These are phyloP conservation scores for Notodonta ziczac DNA, from an alignment of 2,888 invertebrate species.

Conservation along the genomic window DNA sequence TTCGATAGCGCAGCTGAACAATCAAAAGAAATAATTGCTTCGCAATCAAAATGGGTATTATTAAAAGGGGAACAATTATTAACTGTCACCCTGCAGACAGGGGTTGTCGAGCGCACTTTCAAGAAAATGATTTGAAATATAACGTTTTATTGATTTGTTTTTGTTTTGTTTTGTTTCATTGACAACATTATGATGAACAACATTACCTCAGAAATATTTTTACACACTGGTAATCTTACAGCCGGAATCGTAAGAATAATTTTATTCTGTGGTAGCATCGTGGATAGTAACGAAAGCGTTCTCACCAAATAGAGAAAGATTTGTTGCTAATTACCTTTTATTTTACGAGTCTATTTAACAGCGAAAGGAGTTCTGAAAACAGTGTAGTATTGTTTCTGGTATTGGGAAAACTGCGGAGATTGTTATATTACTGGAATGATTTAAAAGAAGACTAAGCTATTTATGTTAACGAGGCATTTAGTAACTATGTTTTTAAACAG, in stretches of 20 bases:
- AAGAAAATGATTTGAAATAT: background rate
- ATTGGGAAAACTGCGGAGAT: slow-evolving; percentile 17
- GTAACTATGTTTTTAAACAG: background rate
- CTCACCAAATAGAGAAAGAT: slow-evolving; percentile 12
- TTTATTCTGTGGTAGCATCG: slow-evolving; percentile 16
- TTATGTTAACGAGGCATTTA: background rate
- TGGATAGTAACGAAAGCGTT: slow-evolving; percentile 1
- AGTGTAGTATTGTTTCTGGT: slow-evolving; percentile 47
- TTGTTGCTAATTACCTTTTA: slow-evolving; percentile 60
- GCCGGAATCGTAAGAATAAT: slow-evolving; percentile 9
- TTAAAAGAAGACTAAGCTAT: background rate
- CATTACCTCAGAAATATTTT: slow-evolving; percentile 12
- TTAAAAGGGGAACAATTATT: too few species aligned
- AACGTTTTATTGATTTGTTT: background rate
- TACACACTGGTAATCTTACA: slow-evolving; percentile 15
- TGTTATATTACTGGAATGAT: slow-evolving; percentile 8
- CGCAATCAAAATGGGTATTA: slow-evolving; percentile 27
- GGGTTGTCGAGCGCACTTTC: too few species aligned
- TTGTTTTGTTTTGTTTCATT: background rate
- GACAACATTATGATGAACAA: too few species aligned
- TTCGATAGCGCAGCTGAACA: slow-evolving; percentile 33
- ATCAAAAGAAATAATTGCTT: slow-evolving; percentile 34
- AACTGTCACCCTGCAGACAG: too few species aligned
- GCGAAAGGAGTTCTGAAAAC: slow-evolving; percentile 41
- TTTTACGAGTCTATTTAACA: slow-evolving; percentile 52